Conservation (phyloP, 2,113 vertebrate genomes). For the Hippopotamus amphibius region DNA sequence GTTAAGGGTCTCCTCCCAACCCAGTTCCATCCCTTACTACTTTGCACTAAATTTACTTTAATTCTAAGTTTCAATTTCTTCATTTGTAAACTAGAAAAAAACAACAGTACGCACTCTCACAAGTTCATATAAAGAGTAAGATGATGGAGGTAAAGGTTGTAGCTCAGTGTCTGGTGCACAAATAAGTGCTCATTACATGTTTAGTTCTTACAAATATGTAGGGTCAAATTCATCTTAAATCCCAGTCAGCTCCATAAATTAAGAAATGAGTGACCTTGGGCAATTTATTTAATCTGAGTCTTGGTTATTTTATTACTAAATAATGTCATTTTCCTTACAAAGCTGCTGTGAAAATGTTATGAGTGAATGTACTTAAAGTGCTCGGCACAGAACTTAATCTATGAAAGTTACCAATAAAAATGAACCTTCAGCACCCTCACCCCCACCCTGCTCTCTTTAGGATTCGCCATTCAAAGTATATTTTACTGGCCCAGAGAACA, state of each 20-base stretch:
- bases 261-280: neutral
- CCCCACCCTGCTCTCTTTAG: neutral
- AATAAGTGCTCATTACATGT: neutral
- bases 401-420: neutral
- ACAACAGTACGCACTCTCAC: neutral
- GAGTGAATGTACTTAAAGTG: neutral
- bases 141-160: neutral
- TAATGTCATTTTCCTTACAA: neutral
- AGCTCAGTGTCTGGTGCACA: neutral
- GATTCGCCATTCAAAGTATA: conserved; percentile 11
- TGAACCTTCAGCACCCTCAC: neutral
- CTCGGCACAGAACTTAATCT: neutral
- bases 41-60: neutral
- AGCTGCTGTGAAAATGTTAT: neutral
- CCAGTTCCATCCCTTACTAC: neutral
- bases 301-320: conserved; percentile 39
- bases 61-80: conserved; percentile 13
- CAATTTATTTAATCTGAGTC: neutral
- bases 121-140: neutral
- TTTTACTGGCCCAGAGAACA: conserved; percentile 69
- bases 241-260: neutral
- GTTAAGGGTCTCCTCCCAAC: neutral
- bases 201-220: neutral
- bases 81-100: neutral
- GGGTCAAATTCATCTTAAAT: neutral